Percentiles rank a stretch among this genome's conserved stretches.
These are phyloP conservation scores for Battus philenor DNA, from an alignment of 1,140 invertebrate species.

Conservation along the genomic window DNA sequence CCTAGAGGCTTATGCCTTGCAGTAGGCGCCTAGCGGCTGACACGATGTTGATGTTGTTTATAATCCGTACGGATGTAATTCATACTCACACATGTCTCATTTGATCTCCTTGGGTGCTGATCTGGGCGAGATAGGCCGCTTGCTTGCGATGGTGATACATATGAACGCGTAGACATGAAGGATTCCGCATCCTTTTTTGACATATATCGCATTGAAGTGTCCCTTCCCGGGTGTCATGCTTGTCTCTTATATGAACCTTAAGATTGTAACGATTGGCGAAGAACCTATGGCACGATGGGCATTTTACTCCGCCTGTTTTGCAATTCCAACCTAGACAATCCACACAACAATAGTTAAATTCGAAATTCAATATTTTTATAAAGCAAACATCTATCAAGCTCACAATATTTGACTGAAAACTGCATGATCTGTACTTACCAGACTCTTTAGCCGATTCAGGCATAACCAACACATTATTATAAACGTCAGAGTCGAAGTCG, in stretches of 20 bases:
- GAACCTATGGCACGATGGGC: conserved; percentile 76
- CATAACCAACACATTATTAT: conserved; percentile 55
- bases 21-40: too few relatives aligned
- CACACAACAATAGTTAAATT: too few relatives aligned
- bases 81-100: conserved; percentile 49
- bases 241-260: conserved; percentile 79
- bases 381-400: too few relatives aligned
- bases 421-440: conserved; percentile 36
- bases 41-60: too few relatives aligned
- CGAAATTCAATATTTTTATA: too few relatives aligned
- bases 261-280: conserved; percentile 80
- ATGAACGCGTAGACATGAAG: conserved; percentile 77
- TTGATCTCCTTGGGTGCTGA: conserved; percentile 49
- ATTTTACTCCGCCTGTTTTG: conserved; percentile 75
- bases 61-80: too few relatives aligned
- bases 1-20: too few relatives aligned
- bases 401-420: background rate
- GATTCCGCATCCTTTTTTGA: conserved; percentile 77
- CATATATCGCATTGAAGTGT: conserved; percentile 77
- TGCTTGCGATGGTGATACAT: conserved; percentile 79
- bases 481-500: conserved; percentile 64
- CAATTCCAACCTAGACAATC: conserved; percentile 56
- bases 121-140: conserved; percentile 58
- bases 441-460: conserved; percentile 61
- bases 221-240: conserved; percentile 75